These are phyloP conservation scores for Nasonia vitripennis DNA, from an alignment of 1,140 invertebrate species.

Conservation along the genomic window DNA sequence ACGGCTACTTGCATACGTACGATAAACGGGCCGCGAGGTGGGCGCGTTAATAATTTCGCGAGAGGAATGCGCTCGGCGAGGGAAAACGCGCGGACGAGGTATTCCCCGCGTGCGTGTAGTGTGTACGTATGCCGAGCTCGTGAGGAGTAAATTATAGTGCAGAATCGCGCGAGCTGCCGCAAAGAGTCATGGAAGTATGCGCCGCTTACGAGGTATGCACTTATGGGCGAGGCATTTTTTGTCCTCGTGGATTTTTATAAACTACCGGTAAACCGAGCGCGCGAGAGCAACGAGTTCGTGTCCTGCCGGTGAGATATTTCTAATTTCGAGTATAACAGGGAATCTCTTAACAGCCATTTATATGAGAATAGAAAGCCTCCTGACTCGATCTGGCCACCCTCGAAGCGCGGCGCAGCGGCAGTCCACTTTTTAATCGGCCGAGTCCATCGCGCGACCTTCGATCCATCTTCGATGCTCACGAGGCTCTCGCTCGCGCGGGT, in stretches of 20 bases:
- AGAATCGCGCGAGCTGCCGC: not conserved
- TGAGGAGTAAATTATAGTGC: slow-evolving; percentile 20
- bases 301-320: no score
- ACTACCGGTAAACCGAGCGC: not conserved
- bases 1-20: not conserved
- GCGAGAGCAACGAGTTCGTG: not conserved
- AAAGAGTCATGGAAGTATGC: slow-evolving; percentile 17
- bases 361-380: no score
- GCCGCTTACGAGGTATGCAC: slow-evolving; percentile 9
- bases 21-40: not conserved
- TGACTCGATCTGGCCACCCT: no score
- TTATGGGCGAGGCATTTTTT: not conserved
- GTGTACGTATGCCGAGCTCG: not conserved
- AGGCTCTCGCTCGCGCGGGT: no score
- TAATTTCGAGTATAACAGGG: no score
- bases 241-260: not conserved
- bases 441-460: no score
- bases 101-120: not conserved
- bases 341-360: no score
- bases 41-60: not conserved
- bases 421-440: no score
- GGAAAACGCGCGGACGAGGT: not conserved
- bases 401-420: no score
- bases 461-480: no score
- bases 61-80: not conserved